phyloP scores from a whole-genome alignment of 2,797 vertebrate genomes.

The Xiphorhynchus erythropygius region DNA sequence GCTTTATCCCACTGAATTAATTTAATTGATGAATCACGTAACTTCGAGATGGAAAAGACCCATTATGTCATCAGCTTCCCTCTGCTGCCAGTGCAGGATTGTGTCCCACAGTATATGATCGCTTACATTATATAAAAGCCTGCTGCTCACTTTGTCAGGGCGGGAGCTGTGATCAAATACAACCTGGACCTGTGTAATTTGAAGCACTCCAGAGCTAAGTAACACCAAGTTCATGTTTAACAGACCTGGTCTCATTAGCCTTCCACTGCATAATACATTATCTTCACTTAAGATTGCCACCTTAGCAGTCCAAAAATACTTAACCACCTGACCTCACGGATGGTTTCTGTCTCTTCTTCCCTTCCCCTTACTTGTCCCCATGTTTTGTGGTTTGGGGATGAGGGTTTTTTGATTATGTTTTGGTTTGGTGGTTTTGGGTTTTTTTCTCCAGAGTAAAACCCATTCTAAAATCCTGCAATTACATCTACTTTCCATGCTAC shows the following conservation, averaged over 20 bases:
- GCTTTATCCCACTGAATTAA: not conserved
- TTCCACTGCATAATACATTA: constrained; percentile 51
- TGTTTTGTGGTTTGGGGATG: not conserved
- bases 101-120: not conserved
- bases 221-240: constrained; percentile 19
- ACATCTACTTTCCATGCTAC: not conserved
- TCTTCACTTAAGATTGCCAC: constrained; percentile 22
- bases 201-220: constrained; percentile 14
- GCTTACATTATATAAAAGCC: not conserved
- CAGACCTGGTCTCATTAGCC: constrained; percentile 31
- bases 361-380: not conserved
- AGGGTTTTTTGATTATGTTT: accelerated
- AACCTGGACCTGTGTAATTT: constrained; percentile 26
- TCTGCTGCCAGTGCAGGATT: not conserved
- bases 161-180: not conserved
- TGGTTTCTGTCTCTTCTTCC: not conserved
- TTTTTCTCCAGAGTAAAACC: not conserved
- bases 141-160: constrained; percentile 3
- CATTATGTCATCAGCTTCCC: constrained; percentile 21
- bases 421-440: not conserved
- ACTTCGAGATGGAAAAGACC: constrained; percentile 17
- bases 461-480: not conserved
- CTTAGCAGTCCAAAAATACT: not conserved
- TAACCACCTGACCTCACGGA: not conserved
- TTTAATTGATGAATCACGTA: constrained; percentile 46